These are phyloP conservation scores for Amiota communis DNA, from an alignment of 2,888 invertebrate genomes.

Conservation along the genomic window DNA sequence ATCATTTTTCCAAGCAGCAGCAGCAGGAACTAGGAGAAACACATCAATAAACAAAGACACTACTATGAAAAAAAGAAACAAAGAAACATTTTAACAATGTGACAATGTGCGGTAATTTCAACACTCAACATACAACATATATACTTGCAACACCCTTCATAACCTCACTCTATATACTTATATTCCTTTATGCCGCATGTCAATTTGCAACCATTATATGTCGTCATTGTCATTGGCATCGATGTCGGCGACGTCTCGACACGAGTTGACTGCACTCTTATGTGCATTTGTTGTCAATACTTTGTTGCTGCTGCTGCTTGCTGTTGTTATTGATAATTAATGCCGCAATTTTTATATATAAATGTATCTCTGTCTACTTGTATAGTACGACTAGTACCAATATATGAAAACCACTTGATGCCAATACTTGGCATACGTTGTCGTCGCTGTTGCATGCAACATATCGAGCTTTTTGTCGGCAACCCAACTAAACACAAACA, in stretches of 20 bases:
- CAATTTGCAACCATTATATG: slow-evolving; percentile 17
- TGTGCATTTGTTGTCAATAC: background rate
- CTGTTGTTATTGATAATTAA: slow-evolving; percentile 25
- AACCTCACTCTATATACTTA: background rate
- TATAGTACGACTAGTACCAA: background rate
- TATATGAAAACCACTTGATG: slow-evolving; percentile 12
- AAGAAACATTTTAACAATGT: slow-evolving; percentile 20
- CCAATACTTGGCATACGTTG: background rate
- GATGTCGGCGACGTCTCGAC: slow-evolving; percentile 1
- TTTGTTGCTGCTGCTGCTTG: background rate
- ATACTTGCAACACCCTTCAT: too few species aligned
- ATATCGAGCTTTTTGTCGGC: slow-evolving; percentile 16
- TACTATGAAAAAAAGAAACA: background rate
- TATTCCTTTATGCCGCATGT: background rate
- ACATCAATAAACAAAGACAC: background rate
- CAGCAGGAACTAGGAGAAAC: background rate
- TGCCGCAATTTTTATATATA: slow-evolving; percentile 22
- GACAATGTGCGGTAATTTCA: slow-evolving; percentile 6
- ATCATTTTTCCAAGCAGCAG: background rate
- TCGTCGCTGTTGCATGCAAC: slow-evolving; percentile 9
- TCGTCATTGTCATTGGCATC: background rate
- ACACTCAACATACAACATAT: background rate
- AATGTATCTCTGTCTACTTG: background rate
- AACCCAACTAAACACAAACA: background rate
- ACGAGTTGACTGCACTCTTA: slow-evolving; percentile 17